Evolutionary conservation across 2,888 invertebrate species (phyloP), one percentile per base, ranked within the genome.

Genomic region (Drosophila hamatofila): DNA sequence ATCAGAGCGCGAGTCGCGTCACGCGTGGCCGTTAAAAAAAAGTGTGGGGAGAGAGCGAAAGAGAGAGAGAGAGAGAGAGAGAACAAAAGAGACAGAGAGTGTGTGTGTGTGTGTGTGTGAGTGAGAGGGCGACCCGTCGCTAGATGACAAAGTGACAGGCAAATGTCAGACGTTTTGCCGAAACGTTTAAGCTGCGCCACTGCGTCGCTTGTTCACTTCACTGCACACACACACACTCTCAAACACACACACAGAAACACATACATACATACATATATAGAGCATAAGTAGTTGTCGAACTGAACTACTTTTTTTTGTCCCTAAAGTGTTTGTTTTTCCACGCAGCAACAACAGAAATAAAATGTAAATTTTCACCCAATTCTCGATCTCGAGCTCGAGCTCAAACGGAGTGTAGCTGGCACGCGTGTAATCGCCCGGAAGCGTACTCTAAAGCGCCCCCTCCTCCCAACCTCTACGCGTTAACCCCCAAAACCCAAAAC

Each of bases 371-470:
- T 87, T 87, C 84, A 84, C 84, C 87, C 87, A 84, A 87, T 83
- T 83, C 74, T 58, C 49, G 35, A 16, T 14, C 35, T 16, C 14
- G 35, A 37, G 35, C 16, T 37, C 35, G 49, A 33, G 49, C 6
- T 33, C n/a, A n/a, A n/a, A n/a, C n/a, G n/a, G 16, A 2, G 23
- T 8, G 48, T 21, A 60, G 35, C 57, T 77, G 85, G 85, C 86
- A 89, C 89, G 88, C 86, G 86, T 87, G 80, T 89, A 87, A 89
- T 89, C 86, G 83, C 83, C 83, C 76, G 86, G 88, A 87, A 87
- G 88, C 88, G 76, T 77, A 54, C 54, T 54, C 37, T 25, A 39
- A 21, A 51, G 33, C 27, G 33, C 57, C 44, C 57, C 23, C 44
- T 30, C 12, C 44, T 25, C 41, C 9, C 14, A 0, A 30, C 12